phyloP scores from a whole-genome alignment of 2,888 invertebrate species.

The Andrena bicolor region DNA sequence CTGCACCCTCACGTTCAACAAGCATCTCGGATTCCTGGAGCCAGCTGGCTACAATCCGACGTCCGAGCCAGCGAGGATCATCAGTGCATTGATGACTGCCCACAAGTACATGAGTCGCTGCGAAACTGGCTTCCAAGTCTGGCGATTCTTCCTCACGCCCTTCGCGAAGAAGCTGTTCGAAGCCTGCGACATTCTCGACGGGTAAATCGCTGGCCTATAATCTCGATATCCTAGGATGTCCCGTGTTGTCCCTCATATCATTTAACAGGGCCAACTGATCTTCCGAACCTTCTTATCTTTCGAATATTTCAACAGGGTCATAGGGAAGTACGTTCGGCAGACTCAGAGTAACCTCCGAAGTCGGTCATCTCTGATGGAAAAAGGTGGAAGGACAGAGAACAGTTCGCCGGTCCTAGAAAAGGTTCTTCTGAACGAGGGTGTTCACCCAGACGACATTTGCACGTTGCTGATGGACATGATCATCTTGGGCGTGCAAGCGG shows the following conservation, averaged over 20 bases:
- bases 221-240: no score
- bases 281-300: no score
- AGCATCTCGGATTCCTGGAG: slow-evolving; percentile 88
- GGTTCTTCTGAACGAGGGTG: slow-evolving; percentile 86
- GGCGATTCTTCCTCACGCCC: slow-evolving; percentile 88
- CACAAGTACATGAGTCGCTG: slow-evolving; percentile 88
- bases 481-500: slow-evolving; percentile 89
- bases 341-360: slow-evolving; percentile 80
- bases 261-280: no score
- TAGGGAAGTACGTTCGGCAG: slow-evolving; percentile 87
- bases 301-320: slow-evolving; percentile 54
- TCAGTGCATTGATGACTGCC: slow-evolving; percentile 87
- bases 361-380: slow-evolving; percentile 68
- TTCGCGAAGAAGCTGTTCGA: slow-evolving; percentile 87
- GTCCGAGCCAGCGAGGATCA: slow-evolving; percentile 87
- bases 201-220: slow-evolving; percentile 80
- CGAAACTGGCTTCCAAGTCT: slow-evolving; percentile 89
- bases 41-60: slow-evolving; percentile 85
- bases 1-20: slow-evolving; percentile 85
- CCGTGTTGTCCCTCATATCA: no score
- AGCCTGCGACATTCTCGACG: slow-evolving; percentile 88
- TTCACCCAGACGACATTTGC: slow-evolving; percentile 88
- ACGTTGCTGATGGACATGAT: slow-evolving; percentile 89
- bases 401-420: slow-evolving; percentile 86
- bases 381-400: slow-evolving; percentile 44